Conservation (phyloP, 2,113 vertebrate species). For the Salvelinus namaycush region DNA sequence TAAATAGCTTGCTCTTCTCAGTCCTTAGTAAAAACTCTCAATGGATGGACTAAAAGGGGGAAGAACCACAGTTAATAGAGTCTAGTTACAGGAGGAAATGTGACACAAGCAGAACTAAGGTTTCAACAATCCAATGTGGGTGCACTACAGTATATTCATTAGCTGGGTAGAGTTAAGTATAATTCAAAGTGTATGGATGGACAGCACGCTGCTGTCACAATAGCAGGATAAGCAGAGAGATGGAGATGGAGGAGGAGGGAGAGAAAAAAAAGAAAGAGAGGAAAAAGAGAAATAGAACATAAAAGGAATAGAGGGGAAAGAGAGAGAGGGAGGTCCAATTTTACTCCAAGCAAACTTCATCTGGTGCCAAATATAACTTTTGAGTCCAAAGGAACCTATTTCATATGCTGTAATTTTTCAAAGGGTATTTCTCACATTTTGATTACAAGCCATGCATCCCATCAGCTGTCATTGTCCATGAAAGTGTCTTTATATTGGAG, state of each 20-base stretch:
- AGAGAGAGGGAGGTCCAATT: not conserved
- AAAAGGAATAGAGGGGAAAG: not conserved
- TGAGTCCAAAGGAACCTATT: not conserved
- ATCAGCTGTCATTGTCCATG: not conserved
- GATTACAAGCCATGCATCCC: not conserved
- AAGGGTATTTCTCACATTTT: not conserved
- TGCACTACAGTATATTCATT: too few species aligned
- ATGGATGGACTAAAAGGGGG: not conserved
- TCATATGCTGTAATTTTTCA: not conserved
- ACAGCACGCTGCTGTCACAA: too few species aligned
- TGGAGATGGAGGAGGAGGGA: too few species aligned
- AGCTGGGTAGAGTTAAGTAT: too few species aligned
- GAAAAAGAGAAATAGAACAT: not conserved
- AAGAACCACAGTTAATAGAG: constrained; percentile 17
- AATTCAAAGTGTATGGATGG: too few species aligned
- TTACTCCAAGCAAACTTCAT: not conserved
- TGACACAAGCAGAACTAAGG: too few species aligned
- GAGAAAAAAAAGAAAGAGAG: not conserved
- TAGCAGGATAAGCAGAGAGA: too few species aligned
- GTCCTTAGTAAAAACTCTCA: constrained; percentile 23
- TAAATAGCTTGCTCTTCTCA: constrained; percentile 34
- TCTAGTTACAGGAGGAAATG: not conserved
- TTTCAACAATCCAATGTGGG: too few species aligned
- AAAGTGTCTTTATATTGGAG: not conserved
- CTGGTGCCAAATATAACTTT: not conserved